phyloP scores from a whole-genome alignment of 2,888 invertebrate genomes.

The Macrosoma leucophasiata region DNA sequence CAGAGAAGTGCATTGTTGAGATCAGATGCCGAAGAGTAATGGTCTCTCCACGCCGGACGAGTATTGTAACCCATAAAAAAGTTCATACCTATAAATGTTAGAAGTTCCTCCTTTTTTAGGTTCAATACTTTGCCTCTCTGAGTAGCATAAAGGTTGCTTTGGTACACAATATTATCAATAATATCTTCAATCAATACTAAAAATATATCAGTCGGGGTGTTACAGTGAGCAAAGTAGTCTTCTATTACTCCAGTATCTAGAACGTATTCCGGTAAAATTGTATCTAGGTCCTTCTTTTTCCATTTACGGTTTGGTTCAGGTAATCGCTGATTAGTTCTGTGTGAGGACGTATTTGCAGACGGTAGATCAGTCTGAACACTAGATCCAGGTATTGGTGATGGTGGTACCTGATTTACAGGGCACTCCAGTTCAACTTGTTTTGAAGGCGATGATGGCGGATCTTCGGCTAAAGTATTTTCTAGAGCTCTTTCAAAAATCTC shows the following conservation, averaged over 20 bases:
- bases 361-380: slow-evolving; percentile 25
- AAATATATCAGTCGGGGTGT: slow-evolving; percentile 25
- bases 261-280: slow-evolving; percentile 24
- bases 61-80: slow-evolving; percentile 22
- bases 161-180: slow-evolving; percentile 26
- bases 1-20: slow-evolving; percentile 21
- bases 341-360: slow-evolving; percentile 23
- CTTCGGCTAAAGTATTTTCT: slow-evolving; percentile 22
- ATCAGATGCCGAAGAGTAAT: slow-evolving; percentile 25
- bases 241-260: slow-evolving; percentile 23
- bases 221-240: slow-evolving; percentile 24
- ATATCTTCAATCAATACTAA: slow-evolving; percentile 25
- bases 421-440: slow-evolving; percentile 23
- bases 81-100: slow-evolving; percentile 27
- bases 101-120: slow-evolving; percentile 27
- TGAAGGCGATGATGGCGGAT: slow-evolving; percentile 18
- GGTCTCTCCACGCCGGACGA: slow-evolving; percentile 22
- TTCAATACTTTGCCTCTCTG: slow-evolving; percentile 26
- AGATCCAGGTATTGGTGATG: slow-evolving; percentile 24
- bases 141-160: slow-evolving; percentile 27
- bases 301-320: slow-evolving; percentile 24
- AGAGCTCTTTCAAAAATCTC: slow-evolving; percentile 26
- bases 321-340: slow-evolving; percentile 22
- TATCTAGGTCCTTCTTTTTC: slow-evolving; percentile 23
- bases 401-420: slow-evolving; percentile 25